Base-by-base conservation (phyloP, 2,888 invertebrate species). In the Orchesella flavescens region DNA sequence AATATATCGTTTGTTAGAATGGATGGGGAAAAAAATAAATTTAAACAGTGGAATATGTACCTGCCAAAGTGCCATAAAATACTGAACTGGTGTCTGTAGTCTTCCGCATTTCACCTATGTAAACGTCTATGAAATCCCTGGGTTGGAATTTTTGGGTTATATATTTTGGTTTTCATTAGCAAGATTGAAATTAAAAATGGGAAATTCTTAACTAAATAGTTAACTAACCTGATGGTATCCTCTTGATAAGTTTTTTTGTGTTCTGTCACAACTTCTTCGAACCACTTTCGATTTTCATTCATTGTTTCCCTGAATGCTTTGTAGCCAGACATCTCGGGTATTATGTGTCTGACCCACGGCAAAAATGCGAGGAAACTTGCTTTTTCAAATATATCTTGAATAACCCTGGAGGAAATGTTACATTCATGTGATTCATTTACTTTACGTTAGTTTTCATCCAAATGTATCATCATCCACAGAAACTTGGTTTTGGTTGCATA, bases 111-210 rank as follows among this genome's bases (percentile, higher is more conserved):
- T 87, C 86, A 12, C 72, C 57, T 7, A 87, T 23, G 34, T 83
- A 87, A 5, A 75, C 74, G 49, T 87, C 87, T 24, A 87, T 84
- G 61, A 86, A 87, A 46, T 87, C 86, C 10, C 87, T 84, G 19
- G 46, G 49, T 43, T 17, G 44, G 15, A 44, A 59, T 17, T 44
- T n/a, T n/a, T n/a, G n/a, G n/a, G n/a, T n/a, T n/a, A n/a, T n/a
- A n/a, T n/a, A n/a, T n/a, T n/a, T n/a, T n/a, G 46, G 53, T 3
- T 53, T 53, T n/a, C 2, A n/a, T n/a, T 53, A 5, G 12, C 4
- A 9, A 9, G 13, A 4, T 19, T 17, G 43, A 12, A 24, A 61
- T 21, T 34, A 49, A 17, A 46, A 46, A 7, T 23, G 3, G n/a
- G 17, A 61, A 63, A 19, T 24, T 23, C n/a, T 17, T 44, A 59